Evolutionary conservation across 2,888 invertebrate species (phyloP).

Genomic region (Alloscopus bannaensis): DNA sequence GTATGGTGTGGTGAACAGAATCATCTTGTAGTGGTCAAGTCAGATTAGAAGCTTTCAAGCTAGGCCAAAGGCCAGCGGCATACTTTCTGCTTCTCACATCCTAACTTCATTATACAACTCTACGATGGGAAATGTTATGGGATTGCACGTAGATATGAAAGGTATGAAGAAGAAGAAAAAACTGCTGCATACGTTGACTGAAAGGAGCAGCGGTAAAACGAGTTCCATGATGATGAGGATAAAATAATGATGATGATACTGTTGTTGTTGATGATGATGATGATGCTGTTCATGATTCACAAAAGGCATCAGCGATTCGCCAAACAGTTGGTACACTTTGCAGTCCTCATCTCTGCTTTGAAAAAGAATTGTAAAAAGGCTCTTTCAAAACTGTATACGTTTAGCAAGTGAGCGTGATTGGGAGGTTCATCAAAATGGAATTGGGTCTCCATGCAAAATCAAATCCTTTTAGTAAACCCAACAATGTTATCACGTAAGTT

Average conservation of each 20-base stretch:
- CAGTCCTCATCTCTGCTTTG: no score
- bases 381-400: neutral
- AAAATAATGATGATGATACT: conserved; percentile 38
- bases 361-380: no score
- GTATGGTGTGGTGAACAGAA: conserved; percentile 56
- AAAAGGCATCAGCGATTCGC: conserved; percentile 26
- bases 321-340: conserved; percentile 25
- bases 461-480: conserved; percentile 54
- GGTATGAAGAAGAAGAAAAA: conserved; percentile 38
- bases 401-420: conserved; percentile 59
- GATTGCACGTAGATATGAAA: no score
- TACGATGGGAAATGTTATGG: no score
- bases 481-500: conserved; percentile 59
- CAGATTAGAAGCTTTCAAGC: conserved; percentile 53
- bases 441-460: conserved; percentile 66
- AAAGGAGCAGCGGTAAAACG: conserved; percentile 68
- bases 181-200: conserved; percentile 22
- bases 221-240: conserved; percentile 68
- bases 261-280: conserved; percentile 22
- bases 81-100: conserved; percentile 49
- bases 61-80: conserved; percentile 67
- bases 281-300: conserved; percentile 52
- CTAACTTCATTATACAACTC: conserved; percentile 16
- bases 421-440: conserved; percentile 66
- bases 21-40: conserved; percentile 57